Base-by-base conservation (phyloP, 2,888 invertebrate species). In the Dexiosoma caninum region DNA sequence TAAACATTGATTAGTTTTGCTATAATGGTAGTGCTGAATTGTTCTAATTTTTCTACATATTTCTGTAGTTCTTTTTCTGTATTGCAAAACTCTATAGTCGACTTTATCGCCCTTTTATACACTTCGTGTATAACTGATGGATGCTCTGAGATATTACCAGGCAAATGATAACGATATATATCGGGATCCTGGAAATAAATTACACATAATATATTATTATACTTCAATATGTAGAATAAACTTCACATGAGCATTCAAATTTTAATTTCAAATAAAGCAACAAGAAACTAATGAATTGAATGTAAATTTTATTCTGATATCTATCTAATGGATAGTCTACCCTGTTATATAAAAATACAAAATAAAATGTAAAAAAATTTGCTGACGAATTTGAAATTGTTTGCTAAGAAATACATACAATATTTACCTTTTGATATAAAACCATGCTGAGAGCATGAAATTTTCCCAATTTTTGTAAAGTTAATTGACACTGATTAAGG, bases 381-480 rank as follows among this genome's bases (percentile, higher is more conserved):
- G n/a, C n/a, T n/a, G n/a, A n/a, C n/a, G n/a, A n/a, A n/a, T n/a
- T n/a, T n/a, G n/a, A n/a, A n/a, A n/a, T n/a, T n/a, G n/a, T n/a
- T n/a, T n/a, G n/a, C n/a, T n/a, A n/a, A n/a, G n/a, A n/a, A n/a
- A n/a, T n/a, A n/a, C n/a, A 27, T 27, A 27, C 6, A 1, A 27
- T 21, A 32, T 35, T 37, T 85, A 92, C 92, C 89, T 91, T 91
- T 85, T 91, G 91, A 80, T 89, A 90, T 44, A 92, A 83, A 37
- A 91, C 90, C 51, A 92, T 90, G 2, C 91, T 92, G 12, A 90
- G 87, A 3, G 92, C 92, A 84, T 92, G 93, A 83, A 92, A 91
- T 82, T 88, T 90, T 0, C 91, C 92, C 80, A 92, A 85, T 85
- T 91, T 91, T 75, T 89, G 89, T 12, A 92, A 83, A 9, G 91